A percentile compares a stretch with the other conserved stretches of the same genome.
Conservation (phyloP, 2,797 vertebrate genomes). For the Myripristis murdjan region DNA sequence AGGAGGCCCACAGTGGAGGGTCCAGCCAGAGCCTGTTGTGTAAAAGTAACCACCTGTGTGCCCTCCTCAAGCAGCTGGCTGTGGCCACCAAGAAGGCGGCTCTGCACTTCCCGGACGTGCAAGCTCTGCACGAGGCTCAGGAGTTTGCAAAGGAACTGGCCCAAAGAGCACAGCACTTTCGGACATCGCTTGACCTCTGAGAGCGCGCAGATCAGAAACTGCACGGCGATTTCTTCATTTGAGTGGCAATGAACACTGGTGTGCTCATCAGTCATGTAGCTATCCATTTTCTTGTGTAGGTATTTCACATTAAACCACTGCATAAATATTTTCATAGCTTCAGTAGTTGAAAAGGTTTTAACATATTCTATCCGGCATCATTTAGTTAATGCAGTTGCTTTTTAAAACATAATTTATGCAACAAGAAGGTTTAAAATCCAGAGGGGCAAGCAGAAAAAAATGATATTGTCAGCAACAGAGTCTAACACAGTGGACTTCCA, state of each 20-base stretch:
- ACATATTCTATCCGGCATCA: background rate
- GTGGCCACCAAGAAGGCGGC: constrained; percentile 93
- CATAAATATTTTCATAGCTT: constrained; percentile 20
- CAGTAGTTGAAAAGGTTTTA: background rate
- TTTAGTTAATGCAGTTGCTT: constrained; percentile 23
- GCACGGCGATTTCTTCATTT: background rate
- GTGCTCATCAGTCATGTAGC: constrained; percentile 7
- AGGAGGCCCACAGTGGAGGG: constrained; percentile 82
- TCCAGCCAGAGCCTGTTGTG: constrained; percentile 85
- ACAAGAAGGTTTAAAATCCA: background rate
- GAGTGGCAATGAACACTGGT: constrained; percentile 2
- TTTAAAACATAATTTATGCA: constrained; percentile 16
- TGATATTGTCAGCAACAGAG: background rate
- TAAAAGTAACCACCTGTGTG: constrained; percentile 91
- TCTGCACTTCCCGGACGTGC: constrained; percentile 84
- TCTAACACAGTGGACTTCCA: background rate
- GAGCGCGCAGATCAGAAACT: background rate
- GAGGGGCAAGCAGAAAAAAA: background rate
- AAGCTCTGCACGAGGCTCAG: constrained; percentile 82
- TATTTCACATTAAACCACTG: constrained; percentile 10
- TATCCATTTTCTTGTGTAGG: background rate
- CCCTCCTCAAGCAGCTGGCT: constrained; percentile 92
- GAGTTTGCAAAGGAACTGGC: constrained; percentile 86
- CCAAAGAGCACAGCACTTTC: constrained; percentile 87
- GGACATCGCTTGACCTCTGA: constrained; percentile 84